Conservation (phyloP, 2,797 vertebrate species). For the Erpetoichthys calabaricus region DNA sequence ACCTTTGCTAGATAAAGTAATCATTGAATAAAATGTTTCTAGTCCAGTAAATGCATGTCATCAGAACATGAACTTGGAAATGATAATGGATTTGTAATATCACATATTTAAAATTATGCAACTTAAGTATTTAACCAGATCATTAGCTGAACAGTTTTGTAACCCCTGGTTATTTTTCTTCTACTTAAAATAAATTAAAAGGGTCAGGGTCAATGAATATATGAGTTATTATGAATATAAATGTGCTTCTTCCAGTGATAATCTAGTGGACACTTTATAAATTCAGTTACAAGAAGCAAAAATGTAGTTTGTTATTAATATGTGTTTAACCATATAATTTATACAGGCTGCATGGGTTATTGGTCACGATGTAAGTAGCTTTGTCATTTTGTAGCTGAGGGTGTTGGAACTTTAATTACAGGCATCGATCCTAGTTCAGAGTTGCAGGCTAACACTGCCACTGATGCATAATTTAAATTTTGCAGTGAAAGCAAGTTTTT, state of each 20-base stretch:
- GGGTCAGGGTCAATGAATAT: constrained; percentile 24
- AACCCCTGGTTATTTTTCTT: constrained; percentile 36
- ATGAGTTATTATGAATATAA: not conserved
- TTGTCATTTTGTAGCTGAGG: constrained; percentile 1
- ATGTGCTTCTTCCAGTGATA: not conserved
- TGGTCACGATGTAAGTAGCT: constrained; percentile 32
- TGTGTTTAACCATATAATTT: constrained; percentile 32
- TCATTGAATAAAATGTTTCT: too few species aligned
- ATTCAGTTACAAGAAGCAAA: not conserved
- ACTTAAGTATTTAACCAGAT: constrained; percentile 28
- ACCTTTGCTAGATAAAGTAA: too few species aligned
- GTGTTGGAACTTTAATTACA: not conserved
- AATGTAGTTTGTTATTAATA: constrained; percentile 23
- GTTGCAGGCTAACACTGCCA: not conserved
- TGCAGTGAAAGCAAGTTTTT: not conserved
- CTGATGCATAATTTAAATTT: not conserved
- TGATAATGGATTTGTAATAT: too few species aligned
- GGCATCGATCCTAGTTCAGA: not conserved
- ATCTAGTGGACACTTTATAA: constrained; percentile 1
- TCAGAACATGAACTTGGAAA: too few species aligned
- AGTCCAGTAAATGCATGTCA: too few species aligned
- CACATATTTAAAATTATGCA: constrained; percentile 25
- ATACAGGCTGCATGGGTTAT: constrained; percentile 29
- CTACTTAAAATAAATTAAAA: constrained; percentile 37
- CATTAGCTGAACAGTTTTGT: constrained; percentile 29